Evolutionary conservation across 2,113 vertebrate species (phyloP).

Genomic region (Apodemus sylvaticus): DNA sequence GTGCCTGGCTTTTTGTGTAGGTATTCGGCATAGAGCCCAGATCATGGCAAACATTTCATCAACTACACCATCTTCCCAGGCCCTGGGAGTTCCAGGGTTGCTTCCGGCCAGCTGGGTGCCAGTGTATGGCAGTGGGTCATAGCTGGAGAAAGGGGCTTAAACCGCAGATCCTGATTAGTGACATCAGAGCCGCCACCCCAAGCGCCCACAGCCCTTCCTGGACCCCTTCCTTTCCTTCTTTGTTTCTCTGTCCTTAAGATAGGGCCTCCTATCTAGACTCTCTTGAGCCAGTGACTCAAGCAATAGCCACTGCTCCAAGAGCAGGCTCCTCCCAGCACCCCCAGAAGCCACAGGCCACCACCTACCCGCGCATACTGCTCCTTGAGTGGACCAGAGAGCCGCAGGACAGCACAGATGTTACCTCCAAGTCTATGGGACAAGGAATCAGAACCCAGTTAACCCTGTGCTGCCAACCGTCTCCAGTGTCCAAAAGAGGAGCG

Average conservation of each 20-base stretch:
- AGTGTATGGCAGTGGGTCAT: fast-evolving
- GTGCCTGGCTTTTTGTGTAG: neutral
- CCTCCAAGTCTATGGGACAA: conserved; percentile 78
- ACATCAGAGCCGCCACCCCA: neutral
- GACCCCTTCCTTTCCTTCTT: neutral
- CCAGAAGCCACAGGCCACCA: neutral
- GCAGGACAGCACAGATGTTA: conserved; percentile 82
- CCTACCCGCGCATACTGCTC: conserved; percentile 85
- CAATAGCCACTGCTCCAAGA: neutral
- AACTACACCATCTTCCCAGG: neutral
- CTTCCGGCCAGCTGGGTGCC: neutral
- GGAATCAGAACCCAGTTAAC: neutral
- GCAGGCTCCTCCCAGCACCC: neutral
- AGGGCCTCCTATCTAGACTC: neutral
- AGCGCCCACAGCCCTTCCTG: neutral
- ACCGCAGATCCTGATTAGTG: neutral
- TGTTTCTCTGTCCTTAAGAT: neutral
- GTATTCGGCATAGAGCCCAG: neutral
- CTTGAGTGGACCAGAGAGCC: conserved; percentile 86
- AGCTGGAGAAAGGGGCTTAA: neutral
- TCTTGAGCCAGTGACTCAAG: neutral
- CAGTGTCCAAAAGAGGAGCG: neutral
- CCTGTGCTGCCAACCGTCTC: neutral
- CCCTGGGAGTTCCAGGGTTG: neutral
- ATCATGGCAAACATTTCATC: neutral